Evolutionary conservation across 1,140 invertebrate species (phyloP).

Genomic region (Drosophila teissieri): DNA sequence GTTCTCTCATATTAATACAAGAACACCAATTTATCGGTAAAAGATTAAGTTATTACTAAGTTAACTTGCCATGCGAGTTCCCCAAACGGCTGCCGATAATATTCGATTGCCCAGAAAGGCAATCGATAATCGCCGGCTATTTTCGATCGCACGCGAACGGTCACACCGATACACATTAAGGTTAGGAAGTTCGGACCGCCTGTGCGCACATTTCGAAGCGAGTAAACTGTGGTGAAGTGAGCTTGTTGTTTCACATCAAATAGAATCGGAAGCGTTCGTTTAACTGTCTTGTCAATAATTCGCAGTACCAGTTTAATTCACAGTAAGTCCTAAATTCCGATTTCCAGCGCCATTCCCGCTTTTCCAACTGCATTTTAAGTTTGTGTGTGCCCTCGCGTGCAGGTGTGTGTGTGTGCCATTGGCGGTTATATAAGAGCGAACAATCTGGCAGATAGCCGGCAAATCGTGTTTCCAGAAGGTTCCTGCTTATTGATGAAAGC

Average conservation of each 20-base stretch:
- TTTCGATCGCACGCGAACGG: neutral
- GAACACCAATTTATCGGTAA: neutral
- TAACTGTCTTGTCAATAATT: slow-evolving; percentile 25
- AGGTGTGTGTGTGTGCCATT: slow-evolving; percentile 7
- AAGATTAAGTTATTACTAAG: too few relatives aligned
- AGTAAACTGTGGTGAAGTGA: slow-evolving; percentile 48
- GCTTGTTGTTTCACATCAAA: slow-evolving; percentile 66
- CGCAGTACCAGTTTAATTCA: slow-evolving; percentile 45
- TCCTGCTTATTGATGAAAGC: slow-evolving; percentile 40
- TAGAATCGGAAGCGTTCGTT: slow-evolving; percentile 45
- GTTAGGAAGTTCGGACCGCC: slow-evolving; percentile 40
- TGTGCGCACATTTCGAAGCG: slow-evolving; percentile 53
- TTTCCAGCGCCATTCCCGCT: neutral
- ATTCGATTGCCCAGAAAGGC: neutral
- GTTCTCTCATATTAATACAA: neutral
- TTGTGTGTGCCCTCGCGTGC: too few relatives aligned
- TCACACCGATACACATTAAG: slow-evolving; percentile 4
- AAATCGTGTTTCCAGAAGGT: slow-evolving; percentile 59
- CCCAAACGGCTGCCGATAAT: neutral
- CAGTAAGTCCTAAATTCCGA: slow-evolving; percentile 49
- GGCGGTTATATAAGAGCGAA: slow-evolving; percentile 60
- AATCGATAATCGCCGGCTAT: neutral
- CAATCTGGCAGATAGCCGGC: slow-evolving; percentile 38
- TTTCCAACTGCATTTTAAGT: slow-evolving; percentile 14
- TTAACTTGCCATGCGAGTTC: neutral